Percentiles rank a stretch among this genome's conserved stretches.
phyloP scores from a whole-genome alignment of 1,140 invertebrate genomes.

The Drosophila lacteicornis region DNA sequence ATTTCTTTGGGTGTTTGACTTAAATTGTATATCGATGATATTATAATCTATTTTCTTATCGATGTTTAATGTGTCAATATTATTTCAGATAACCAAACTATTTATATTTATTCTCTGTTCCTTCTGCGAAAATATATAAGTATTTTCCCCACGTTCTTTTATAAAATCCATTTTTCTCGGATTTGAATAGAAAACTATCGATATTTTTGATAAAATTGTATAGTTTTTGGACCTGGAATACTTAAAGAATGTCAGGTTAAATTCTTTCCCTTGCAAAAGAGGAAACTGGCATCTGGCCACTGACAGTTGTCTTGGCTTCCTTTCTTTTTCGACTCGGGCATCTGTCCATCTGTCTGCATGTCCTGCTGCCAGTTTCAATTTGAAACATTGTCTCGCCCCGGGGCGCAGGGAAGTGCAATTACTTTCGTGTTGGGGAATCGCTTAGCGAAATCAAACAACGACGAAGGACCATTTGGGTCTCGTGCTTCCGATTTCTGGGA shows the following conservation, averaged over 20 bases:
- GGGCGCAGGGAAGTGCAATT: conserved; percentile 58
- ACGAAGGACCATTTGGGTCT: neutral
- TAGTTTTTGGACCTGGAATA: neutral
- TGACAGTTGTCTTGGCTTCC: conserved; percentile 20
- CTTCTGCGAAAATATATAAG: no score
- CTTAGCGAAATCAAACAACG: conserved; percentile 37
- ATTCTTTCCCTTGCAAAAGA: neutral
- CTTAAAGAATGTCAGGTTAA: neutral
- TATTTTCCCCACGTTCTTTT: no score
- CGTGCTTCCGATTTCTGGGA: conserved; percentile 30
- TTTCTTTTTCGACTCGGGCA: neutral
- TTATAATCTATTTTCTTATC: no score
- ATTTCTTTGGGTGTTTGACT: no score
- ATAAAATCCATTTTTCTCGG: no score
- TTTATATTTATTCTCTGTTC: no score
- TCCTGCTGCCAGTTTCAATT: conserved; percentile 60
- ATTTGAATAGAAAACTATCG: neutral
- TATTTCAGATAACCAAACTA: no score
- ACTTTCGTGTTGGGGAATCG: conserved; percentile 51
- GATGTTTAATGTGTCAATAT: no score
- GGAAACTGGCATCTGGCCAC: conserved; percentile 18
- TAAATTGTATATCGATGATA: no score
- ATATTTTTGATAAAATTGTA: neutral
- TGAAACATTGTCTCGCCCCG: conserved; percentile 44
- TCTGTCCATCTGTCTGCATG: conserved; percentile 13